phyloP scores from a whole-genome alignment of 1,140 invertebrate species.

The Bombus cullumanus region DNA sequence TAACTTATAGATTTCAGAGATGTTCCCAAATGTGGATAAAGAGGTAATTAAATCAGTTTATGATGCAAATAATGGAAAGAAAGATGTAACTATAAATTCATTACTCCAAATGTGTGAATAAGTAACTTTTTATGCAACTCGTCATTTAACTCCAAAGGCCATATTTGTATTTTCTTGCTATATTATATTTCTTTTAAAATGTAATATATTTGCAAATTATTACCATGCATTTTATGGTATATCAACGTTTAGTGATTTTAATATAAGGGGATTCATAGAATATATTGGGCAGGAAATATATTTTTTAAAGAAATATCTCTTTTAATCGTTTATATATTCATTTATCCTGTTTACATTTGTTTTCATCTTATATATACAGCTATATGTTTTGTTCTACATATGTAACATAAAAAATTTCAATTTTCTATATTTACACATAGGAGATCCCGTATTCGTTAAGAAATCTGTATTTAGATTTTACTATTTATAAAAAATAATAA shows the following conservation, averaged over 20 bases:
- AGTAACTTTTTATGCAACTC: slow-evolving; percentile 49
- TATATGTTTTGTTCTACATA: background rate
- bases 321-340: slow-evolving; percentile 35
- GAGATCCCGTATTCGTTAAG: background rate
- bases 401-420: background rate
- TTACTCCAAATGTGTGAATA: slow-evolving; percentile 92
- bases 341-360: slow-evolving; percentile 25
- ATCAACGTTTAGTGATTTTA: slow-evolving; percentile 46
- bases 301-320: slow-evolving; percentile 36
- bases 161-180: slow-evolving; percentile 72
- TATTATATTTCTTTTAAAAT: slow-evolving; percentile 65
- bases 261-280: slow-evolving; percentile 41
- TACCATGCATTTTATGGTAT: slow-evolving; percentile 49
- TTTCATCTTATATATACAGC: background rate
- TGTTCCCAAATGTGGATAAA: slow-evolving; percentile 97
- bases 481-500: background rate
- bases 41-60: slow-evolving; percentile 96
- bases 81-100: slow-evolving; percentile 95
- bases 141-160: slow-evolving; percentile 64
- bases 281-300: slow-evolving; percentile 43
- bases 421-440: background rate
- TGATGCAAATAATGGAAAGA: slow-evolving; percentile 94
- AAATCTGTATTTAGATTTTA: background rate
- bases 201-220: slow-evolving; percentile 73
- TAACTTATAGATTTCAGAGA: slow-evolving; percentile 91